Base-by-base conservation (phyloP, 1,140 invertebrate species). In the Pachyrhynchus sulphureomaculatus region DNA sequence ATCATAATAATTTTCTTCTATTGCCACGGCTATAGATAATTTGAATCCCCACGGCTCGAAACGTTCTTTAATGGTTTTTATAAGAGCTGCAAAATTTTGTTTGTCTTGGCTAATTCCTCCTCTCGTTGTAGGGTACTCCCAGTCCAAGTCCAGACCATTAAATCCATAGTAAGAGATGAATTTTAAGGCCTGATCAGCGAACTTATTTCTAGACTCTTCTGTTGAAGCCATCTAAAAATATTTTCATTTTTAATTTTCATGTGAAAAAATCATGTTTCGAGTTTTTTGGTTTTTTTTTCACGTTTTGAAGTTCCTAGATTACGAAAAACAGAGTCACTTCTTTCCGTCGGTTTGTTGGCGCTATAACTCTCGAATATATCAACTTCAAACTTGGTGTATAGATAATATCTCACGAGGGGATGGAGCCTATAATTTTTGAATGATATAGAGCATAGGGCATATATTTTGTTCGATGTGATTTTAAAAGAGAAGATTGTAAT, bases 111-210 rank as follows among this genome's bases (percentile, higher is more conserved):
- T 48, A 12, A 78, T 77, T 1, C 85, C 83, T 37, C 87, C 87
- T 39, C 87, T 73, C 58, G 85, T 81, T n/a, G 78, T 81, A 0
- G 89, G 89, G 69, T 91, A 91, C 56, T 92, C 89, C 90, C 90
- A 92, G 70, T 92, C 89, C n/a, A 93, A 15, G 70, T 93, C 90
- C 0, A 93, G 77, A 0, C 91, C 91, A 75, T 93, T 87, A 56
- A 93, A 92, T 2, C 80, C 77, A 68, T 90, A 82, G n/a, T 80
- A 81, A 37, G 76, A 70, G 0, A 88, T 42, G 62, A 89, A 86
- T 1, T 77, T 62, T 0, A 88, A 76, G 0, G 82, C 80, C 55
- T 81, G 84, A 1, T 81, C 65, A 4, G 85, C 80, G 54, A 91
- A 88, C 57, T 10, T 72, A 76, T 70, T 58, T 12, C 85, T 78